These are phyloP conservation scores for Drosophila longiperda DNA, from an alignment of 2,888 invertebrate genomes.

Conservation along the genomic window DNA sequence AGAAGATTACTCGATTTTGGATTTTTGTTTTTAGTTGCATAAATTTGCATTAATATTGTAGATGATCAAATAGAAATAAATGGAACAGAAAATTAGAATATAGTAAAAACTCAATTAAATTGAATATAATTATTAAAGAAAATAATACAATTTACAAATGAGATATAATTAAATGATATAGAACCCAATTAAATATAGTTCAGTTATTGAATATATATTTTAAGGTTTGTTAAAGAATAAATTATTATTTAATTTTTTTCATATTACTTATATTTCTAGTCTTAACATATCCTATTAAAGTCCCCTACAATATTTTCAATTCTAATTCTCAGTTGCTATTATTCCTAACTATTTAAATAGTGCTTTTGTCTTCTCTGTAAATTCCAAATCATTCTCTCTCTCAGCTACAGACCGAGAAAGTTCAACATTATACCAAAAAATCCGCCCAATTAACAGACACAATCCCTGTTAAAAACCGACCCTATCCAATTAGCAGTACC, in stretches of 20 bases:
- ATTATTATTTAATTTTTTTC: neutral
- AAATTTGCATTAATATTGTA: neutral
- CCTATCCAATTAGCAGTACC: conserved; percentile 45
- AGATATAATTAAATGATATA: no score
- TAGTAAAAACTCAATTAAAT: no score
- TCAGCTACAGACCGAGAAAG: neutral
- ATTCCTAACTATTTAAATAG: neutral
- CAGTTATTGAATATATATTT: neutral
- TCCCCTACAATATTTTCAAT: neutral
- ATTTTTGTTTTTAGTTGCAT: neutral
- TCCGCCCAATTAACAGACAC: conserved; percentile 39
- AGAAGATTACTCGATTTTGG: neutral
- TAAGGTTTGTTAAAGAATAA: neutral
- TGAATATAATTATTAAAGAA: no score
- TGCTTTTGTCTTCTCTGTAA: neutral
- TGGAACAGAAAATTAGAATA: neutral
- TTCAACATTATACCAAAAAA: conserved; percentile 4
- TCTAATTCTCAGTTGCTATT: neutral
- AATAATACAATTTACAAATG: no score
- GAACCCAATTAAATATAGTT: neutral
- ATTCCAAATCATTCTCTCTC: neutral
- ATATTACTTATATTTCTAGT: neutral
- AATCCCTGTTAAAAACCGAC: conserved; percentile 29
- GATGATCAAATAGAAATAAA: neutral
- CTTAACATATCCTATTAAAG: no score